Conservation (phyloP, 2,888 invertebrate species). For the Labia minor region DNA sequence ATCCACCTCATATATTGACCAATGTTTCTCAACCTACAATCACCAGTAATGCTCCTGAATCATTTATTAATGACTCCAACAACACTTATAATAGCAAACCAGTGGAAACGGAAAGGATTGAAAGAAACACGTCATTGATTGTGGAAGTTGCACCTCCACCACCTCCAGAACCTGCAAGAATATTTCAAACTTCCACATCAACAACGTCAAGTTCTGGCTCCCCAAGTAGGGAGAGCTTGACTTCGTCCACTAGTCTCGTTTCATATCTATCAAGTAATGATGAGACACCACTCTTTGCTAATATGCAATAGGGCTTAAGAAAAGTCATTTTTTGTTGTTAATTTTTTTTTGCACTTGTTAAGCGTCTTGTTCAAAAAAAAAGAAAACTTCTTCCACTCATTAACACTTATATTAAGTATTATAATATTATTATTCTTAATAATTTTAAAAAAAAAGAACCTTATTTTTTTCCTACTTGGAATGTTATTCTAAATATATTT, state of each 20-base stretch:
- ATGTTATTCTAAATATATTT: background rate
- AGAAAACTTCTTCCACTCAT: background rate
- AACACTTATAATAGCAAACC: constrained; percentile 1
- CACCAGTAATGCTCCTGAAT: background rate
- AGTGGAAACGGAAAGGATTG: background rate
- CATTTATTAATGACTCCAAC: background rate
- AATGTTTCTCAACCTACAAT: background rate
- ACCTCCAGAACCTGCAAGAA: constrained; percentile 1
- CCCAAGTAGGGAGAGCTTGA: constrained; percentile 29
- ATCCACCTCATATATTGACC: background rate
- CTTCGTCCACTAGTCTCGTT: constrained; percentile 26
- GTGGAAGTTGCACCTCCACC: background rate
- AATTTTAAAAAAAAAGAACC: background rate
- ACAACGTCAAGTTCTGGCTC: constrained; percentile 25
- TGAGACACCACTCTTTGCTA: background rate
- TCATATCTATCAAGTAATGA: background rate
- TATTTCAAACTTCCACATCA: constrained; percentile 16
- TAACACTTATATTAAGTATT: background rate
- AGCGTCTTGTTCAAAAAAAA: background rate
- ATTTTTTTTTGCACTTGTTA: background rate
- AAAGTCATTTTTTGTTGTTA: background rate
- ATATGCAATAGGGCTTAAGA: background rate
- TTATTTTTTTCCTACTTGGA: no score
- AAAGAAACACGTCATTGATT: background rate
- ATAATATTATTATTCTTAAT: background rate